These are phyloP conservation scores for Chitala chitala DNA, from an alignment of 2,113 vertebrate genomes.

Conservation along the genomic window DNA sequence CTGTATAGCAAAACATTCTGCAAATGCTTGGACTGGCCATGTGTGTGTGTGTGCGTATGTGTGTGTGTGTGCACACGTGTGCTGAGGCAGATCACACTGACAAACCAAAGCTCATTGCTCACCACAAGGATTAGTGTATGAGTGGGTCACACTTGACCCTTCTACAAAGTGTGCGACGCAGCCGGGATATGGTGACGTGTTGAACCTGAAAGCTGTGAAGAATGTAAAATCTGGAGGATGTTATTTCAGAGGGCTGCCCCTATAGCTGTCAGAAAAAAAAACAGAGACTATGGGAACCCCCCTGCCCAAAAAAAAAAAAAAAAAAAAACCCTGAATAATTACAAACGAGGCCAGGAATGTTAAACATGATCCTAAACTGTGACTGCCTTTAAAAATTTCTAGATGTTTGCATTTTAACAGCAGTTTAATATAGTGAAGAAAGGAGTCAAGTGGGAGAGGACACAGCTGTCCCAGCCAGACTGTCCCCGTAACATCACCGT, in stretches of 20 bases:
- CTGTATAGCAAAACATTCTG: background rate
- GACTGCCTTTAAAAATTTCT: background rate
- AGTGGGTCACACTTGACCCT: background rate
- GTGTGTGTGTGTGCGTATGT: no score
- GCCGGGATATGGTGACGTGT: background rate
- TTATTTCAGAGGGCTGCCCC: no score
- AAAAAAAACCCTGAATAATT: slow-evolving; percentile 9
- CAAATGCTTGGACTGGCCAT: background rate
- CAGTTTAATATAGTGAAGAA: background rate
- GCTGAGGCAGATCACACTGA: no score
- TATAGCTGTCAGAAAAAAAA: background rate
- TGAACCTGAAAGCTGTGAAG: background rate
- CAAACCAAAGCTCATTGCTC: background rate
- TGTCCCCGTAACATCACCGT: no score
- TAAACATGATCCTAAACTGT: slow-evolving; percentile 7
- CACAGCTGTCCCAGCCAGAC: no score
- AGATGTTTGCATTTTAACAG: background rate
- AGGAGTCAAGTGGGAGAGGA: background rate
- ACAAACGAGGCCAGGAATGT: slow-evolving; percentile 4
- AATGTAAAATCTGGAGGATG: no score
- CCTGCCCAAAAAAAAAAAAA: background rate
- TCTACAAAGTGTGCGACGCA: background rate
- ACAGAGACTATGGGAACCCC: background rate
- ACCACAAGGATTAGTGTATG: background rate
- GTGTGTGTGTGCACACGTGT: no score